These are phyloP conservation scores for Automeris io DNA, from an alignment of 2,888 invertebrate species.

Conservation along the genomic window DNA sequence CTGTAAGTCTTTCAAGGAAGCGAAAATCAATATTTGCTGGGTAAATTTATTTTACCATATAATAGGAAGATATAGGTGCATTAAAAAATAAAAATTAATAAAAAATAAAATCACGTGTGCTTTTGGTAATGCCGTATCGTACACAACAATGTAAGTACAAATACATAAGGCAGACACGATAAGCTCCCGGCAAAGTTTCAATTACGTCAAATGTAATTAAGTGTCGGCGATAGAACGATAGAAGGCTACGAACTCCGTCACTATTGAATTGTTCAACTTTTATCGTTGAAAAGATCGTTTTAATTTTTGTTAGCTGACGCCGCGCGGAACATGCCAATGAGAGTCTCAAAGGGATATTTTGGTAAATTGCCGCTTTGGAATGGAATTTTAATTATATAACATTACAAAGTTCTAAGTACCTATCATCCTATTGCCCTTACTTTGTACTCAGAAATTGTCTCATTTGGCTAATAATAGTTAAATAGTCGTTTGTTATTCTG, in stretches of 20 bases:
- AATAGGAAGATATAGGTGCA: no score
- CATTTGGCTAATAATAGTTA: not conserved
- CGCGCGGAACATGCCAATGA: slow-evolving; percentile 20
- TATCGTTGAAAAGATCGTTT: slow-evolving; percentile 44
- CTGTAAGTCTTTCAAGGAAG: no score
- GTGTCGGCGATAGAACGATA: slow-evolving; percentile 46
- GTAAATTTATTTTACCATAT: no score
- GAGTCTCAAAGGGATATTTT: slow-evolving; percentile 12
- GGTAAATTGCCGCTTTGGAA: slow-evolving; percentile 25
- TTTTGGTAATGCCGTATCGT: not conserved
- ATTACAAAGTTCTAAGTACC: slow-evolving; percentile 16
- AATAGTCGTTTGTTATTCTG: not conserved
- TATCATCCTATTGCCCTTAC: not conserved
- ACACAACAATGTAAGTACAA: slow-evolving; percentile 15
- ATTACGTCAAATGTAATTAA: slow-evolving; percentile 63
- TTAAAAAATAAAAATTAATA: no score
- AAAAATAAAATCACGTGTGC: no score
- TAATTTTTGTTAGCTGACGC: slow-evolving; percentile 45
- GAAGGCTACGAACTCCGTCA: slow-evolving; percentile 25
- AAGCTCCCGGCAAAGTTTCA: slow-evolving; percentile 51
- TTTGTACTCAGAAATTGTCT: not conserved
- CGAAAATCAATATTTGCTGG: no score
- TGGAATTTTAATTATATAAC: slow-evolving; percentile 27
- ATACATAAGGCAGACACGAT: slow-evolving; percentile 36
- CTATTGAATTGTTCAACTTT: slow-evolving; percentile 63